Conservation (phyloP, 2,113 vertebrate species). For the Clarias gariepinus region DNA sequence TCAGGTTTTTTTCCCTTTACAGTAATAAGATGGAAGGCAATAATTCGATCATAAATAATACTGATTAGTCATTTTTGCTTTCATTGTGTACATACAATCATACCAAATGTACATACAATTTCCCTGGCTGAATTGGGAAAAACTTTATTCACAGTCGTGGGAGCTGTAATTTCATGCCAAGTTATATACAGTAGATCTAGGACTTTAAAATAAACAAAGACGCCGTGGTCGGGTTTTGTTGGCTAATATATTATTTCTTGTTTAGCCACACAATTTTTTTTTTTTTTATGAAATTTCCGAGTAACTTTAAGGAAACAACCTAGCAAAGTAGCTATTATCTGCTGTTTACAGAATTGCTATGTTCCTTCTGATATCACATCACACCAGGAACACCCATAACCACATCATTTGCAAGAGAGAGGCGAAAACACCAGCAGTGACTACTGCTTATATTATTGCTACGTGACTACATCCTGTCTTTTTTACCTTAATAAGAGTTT, state of each 20-base stretch:
- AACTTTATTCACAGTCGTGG: background rate
- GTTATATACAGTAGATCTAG: background rate
- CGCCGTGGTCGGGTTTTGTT: background rate
- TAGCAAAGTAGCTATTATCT: background rate
- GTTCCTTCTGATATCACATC: background rate
- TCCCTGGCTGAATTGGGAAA: background rate
- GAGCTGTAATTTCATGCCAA: background rate
- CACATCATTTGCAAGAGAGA: background rate
- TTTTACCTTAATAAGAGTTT: constrained; percentile 19
- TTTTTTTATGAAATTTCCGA: background rate
- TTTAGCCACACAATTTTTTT: background rate
- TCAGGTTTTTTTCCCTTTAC: no score
- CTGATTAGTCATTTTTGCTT: background rate
- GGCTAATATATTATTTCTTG: no score
- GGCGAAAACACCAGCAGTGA: background rate
- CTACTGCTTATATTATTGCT: background rate
- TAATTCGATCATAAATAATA: no score
- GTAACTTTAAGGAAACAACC: background rate
- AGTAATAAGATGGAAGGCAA: no score
- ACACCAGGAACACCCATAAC: background rate
- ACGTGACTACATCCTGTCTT: background rate
- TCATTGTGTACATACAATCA: background rate
- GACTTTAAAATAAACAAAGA: background rate
- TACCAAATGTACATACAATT: background rate
- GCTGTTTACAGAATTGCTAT: background rate